A percentile compares a stretch with the other conserved stretches of the same genome.
These are phyloP conservation scores for Eulemur albifrons DNA, from an alignment of 2,797 vertebrate genomes.

Conservation along the genomic window DNA sequence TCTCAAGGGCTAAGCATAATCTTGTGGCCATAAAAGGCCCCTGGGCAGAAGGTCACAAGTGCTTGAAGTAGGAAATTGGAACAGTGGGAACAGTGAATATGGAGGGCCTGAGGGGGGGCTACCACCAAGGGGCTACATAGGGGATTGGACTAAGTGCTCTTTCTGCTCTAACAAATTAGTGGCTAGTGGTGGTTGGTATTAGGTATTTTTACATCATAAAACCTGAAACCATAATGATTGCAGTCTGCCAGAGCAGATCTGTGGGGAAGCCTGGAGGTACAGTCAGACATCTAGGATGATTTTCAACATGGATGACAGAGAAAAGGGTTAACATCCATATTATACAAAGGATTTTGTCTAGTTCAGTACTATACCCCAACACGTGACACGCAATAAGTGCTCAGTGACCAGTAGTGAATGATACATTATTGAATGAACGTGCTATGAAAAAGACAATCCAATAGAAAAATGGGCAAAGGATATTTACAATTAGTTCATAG, in stretches of 20 bases:
- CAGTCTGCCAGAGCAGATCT: neutral
- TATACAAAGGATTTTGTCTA: neutral
- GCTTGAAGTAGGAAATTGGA: neutral
- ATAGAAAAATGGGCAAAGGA: neutral
- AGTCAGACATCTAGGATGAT: conserved; percentile 8
- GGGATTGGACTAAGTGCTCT: neutral
- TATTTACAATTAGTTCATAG: neutral
- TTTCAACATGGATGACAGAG: neutral
- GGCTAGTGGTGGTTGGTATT: neutral
- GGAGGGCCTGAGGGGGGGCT: neutral
- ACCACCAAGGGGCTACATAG: neutral
- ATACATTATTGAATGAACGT: neutral
- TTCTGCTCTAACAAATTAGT: neutral
- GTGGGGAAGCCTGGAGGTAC: neutral
- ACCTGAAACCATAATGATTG: neutral
- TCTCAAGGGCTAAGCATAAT: neutral
- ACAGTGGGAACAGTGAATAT: neutral
- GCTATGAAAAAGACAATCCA: neutral
- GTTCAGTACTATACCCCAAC: neutral
- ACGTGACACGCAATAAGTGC: neutral
- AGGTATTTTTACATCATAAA: conserved; percentile 1
- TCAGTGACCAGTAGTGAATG: neutral
- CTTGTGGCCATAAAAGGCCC: neutral
- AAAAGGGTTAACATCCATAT: neutral
- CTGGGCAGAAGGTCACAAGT: neutral